These are phyloP conservation scores for Cephalopterus ornatus DNA, from an alignment of 2,113 vertebrate species.

Conservation along the genomic window DNA sequence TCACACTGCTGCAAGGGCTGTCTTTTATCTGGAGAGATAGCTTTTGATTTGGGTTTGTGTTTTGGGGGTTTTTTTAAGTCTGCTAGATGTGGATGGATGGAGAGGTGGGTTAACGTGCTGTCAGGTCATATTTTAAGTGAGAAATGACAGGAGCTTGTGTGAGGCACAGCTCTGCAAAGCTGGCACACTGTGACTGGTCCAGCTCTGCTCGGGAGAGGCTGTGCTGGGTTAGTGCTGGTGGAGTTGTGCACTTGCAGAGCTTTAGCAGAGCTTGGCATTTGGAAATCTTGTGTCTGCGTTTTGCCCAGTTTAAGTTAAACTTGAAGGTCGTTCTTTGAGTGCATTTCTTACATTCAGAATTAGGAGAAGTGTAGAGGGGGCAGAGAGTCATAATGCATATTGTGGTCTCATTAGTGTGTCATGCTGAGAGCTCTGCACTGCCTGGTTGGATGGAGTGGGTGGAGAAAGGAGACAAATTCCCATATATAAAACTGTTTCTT, in stretches of 20 bases:
- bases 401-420: background rate
- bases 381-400: background rate
- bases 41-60: constrained; percentile 1
- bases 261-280: background rate
- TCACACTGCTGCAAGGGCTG: background rate
- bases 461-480: background rate
- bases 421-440: background rate
- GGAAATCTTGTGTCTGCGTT: background rate
- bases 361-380: background rate
- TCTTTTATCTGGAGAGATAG: background rate
- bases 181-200: background rate
- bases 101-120: constrained; percentile 18
- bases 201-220: background rate
- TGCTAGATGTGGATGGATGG: background rate
- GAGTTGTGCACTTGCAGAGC: background rate
- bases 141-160: background rate
- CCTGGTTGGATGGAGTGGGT: background rate
- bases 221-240: background rate
- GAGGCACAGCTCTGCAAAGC: background rate
- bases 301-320: background rate
- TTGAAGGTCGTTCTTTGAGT: background rate
- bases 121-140: background rate
- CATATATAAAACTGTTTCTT: background rate
- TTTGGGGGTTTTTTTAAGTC: background rate
- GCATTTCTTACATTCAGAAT: background rate